Conservation (phyloP, 2,797 vertebrate species). For the Mormyrops boulengeri region DNA sequence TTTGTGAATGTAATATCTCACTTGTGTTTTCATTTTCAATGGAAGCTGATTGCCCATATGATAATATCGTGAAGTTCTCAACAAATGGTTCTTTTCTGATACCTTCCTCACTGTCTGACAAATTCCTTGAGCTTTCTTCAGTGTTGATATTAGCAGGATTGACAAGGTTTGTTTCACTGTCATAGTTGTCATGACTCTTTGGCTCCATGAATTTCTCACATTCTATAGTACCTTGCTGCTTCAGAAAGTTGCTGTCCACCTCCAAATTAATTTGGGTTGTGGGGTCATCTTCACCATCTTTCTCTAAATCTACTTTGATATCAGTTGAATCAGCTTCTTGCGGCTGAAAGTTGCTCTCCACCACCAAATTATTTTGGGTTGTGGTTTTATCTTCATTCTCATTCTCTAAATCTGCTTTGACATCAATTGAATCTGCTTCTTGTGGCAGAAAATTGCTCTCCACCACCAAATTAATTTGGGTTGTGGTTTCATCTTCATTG, state of each 20-base stretch:
- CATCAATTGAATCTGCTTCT: background rate
- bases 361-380: background rate
- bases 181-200: background rate
- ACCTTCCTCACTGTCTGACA: conserved; percentile 12
- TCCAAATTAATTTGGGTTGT: background rate
- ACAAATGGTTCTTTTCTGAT: background rate
- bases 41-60: conserved; percentile 16
- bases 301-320: background rate
- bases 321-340: background rate
- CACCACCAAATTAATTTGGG: background rate
- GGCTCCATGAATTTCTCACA: conserved; percentile 10
- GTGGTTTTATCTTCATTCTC: background rate
- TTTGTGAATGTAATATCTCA: conserved; percentile 8
- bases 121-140: conserved; percentile 1
- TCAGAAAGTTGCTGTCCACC: background rate
- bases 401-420: background rate
- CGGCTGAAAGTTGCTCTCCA: background rate
- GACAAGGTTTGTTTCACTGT: background rate
- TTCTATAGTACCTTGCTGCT: background rate
- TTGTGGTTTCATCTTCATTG: background rate
- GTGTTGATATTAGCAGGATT: background rate
- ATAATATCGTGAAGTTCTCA: background rate
- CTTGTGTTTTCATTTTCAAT: background rate
- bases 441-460: background rate
- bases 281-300: background rate